Conservation (phyloP, 2,113 vertebrate species). For the Fulmarus glacialis region DNA sequence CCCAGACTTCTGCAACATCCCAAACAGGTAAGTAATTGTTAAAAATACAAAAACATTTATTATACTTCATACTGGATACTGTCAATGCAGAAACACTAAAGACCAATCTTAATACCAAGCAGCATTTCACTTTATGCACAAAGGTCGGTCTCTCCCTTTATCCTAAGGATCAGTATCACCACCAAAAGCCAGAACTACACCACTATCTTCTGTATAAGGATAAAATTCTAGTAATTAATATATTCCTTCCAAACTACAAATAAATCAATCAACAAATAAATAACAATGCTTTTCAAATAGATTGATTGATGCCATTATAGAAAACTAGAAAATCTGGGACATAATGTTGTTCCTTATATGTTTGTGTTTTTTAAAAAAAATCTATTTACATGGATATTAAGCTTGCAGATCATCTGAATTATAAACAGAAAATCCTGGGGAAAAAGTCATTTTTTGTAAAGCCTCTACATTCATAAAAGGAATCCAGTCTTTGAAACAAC, state of each 20-base stretch:
- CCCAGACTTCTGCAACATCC: background rate
- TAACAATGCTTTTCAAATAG: background rate
- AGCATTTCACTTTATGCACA: background rate
- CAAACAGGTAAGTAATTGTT: background rate
- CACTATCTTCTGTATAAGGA: background rate
- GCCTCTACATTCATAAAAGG: background rate
- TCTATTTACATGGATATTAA: background rate
- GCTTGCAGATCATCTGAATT: background rate
- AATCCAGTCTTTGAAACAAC: background rate
- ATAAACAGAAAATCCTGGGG: background rate
- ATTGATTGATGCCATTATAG: background rate
- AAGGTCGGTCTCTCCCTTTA: background rate
- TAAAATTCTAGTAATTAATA: background rate
- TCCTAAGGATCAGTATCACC: background rate
- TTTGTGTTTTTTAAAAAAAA: background rate
- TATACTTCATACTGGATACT: background rate
- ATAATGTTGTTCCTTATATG: background rate
- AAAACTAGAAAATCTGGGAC: conserved; percentile 51
- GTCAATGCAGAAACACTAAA: conserved; percentile 14
- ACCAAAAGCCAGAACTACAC: background rate
- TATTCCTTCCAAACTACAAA: background rate
- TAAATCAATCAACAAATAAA: background rate
- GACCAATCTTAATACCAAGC: conserved; percentile 20
- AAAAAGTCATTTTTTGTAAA: background rate
- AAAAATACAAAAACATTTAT: background rate